Percentiles rank a stretch among this genome's conserved stretches.
Evolutionary conservation across 2,888 invertebrate species (phyloP).

Genomic region (Amphipyra berbera): DNA sequence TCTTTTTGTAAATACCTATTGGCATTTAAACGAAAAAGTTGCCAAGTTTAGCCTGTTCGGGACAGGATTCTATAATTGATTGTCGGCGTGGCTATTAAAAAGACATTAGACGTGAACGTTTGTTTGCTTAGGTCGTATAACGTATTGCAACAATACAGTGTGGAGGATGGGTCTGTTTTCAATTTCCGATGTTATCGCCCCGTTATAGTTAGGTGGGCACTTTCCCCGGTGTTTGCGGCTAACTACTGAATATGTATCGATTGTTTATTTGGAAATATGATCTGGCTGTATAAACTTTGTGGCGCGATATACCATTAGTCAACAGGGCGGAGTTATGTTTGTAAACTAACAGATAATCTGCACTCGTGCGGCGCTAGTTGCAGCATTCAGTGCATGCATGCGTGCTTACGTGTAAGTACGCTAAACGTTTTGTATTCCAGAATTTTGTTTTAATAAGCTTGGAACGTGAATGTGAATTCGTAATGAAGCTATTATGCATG

Average conservation of each 20-base stretch:
- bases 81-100: conserved; percentile 69
- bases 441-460: conserved; percentile 41
- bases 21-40: conserved; percentile 55
- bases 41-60: conserved; percentile 53
- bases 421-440: conserved; percentile 25
- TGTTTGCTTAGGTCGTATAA: conserved; percentile 52
- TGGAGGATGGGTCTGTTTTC: conserved; percentile 59
- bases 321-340: conserved; percentile 33
- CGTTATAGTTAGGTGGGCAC: conserved; percentile 51
- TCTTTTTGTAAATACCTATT: conserved; percentile 41
- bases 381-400: conserved; percentile 18
- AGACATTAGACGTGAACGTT: conserved; percentile 65
- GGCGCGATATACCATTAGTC: conserved; percentile 27
- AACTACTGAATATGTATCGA: conserved; percentile 57
- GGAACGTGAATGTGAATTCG: conserved; percentile 21
- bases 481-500: conserved; percentile 21
- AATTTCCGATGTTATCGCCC: conserved; percentile 58
- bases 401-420: conserved; percentile 10
- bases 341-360: conserved; percentile 37
- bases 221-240: conserved; percentile 58
- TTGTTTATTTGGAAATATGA: conserved; percentile 56
- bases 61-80: conserved; percentile 66
- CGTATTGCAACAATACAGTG: conserved; percentile 37
- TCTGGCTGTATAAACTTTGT: conserved; percentile 40
- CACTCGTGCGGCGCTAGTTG: conserved; percentile 14